Evolutionary conservation across 1,140 invertebrate species (phyloP), one percentile per base, ranked within the genome.

Genomic region (Melitaea cinxia): DNA sequence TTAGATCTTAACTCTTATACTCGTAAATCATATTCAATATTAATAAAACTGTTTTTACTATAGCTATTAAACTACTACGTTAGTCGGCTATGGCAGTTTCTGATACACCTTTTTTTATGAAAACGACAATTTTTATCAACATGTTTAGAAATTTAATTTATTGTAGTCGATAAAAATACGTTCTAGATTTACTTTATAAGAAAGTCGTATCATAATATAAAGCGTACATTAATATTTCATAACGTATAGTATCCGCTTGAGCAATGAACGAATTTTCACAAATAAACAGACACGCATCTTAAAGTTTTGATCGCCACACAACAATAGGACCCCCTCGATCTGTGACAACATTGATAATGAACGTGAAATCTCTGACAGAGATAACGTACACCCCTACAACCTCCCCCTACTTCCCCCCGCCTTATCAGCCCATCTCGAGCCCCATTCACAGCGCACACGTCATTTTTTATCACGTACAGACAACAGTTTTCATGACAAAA

Each of bases 291-390:
- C 24, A 65, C 63, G 58, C 65, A 60, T 67, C 65, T 67, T 67
- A 49, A 67, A 67, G 50, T 53, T 55, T 54, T 26, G 47, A 39
- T 47, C 60, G 37, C 65, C 59, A 49, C 33, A 17, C 50, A 63
- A 73, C 72, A 74, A 74, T 71, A 62, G 45, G 42, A 63, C 68
- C 54, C 62, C 69, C 68, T 39, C 67, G 67, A 68, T 73, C 60
- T 60, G 57, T 58, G 60, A 63, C 70, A 60, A 64, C 65, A 65
- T 71, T 84, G 83, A 86, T 86, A 84, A 80, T 86, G 78, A 82
- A 83, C 82, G 78, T 81, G 78, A 79, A 83, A 85, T 83, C 83
- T 82, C 75, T 28, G 54, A 30, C 28, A 37, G 45, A 79, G 83
- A 86, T 86, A 86, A 82, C 70, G 64, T 53, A 55, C 65, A 70